Conservation (phyloP, 2,888 invertebrate genomes). For the Cistogaster globosa region DNA sequence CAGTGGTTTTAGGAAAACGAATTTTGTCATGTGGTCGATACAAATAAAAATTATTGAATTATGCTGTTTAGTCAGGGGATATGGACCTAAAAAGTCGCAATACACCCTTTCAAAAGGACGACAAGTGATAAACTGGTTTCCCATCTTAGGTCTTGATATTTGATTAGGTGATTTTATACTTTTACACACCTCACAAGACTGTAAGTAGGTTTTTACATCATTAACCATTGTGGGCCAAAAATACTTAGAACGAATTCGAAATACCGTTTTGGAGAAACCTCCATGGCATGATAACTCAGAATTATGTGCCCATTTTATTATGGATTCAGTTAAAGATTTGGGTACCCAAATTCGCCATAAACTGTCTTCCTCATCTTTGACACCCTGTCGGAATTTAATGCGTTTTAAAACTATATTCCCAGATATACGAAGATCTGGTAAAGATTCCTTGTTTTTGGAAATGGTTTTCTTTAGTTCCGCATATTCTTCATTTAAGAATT, state of each 20-base stretch:
- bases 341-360: slow-evolving; percentile 37
- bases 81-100: not conserved
- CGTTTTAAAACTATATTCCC: slow-evolving; percentile 14
- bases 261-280: slow-evolving; percentile 25
- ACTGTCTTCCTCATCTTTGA: slow-evolving; percentile 15
- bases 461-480: not conserved
- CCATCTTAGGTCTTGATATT: slow-evolving; percentile 19
- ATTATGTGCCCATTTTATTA: slow-evolving; percentile 1
- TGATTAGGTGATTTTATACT: slow-evolving; percentile 19
- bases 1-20: not conserved
- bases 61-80: not conserved
- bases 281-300: slow-evolving; percentile 14
- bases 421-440: slow-evolving; percentile 9
- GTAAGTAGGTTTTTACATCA: slow-evolving; percentile 9
- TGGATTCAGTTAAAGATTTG: not conserved
- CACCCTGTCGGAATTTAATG: slow-evolving; percentile 9
- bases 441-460: not conserved
- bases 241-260: slow-evolving; percentile 16
- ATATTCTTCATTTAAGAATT: not conserved
- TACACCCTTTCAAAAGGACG: not conserved
- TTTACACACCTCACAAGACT: slow-evolving; percentile 23
- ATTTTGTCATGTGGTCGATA: not conserved
- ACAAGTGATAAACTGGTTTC: not conserved
- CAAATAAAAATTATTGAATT: not conserved
- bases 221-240: slow-evolving; percentile 36